phyloP scores from a whole-genome alignment of 2,797 vertebrate species.

The Tragopan temminckii region DNA sequence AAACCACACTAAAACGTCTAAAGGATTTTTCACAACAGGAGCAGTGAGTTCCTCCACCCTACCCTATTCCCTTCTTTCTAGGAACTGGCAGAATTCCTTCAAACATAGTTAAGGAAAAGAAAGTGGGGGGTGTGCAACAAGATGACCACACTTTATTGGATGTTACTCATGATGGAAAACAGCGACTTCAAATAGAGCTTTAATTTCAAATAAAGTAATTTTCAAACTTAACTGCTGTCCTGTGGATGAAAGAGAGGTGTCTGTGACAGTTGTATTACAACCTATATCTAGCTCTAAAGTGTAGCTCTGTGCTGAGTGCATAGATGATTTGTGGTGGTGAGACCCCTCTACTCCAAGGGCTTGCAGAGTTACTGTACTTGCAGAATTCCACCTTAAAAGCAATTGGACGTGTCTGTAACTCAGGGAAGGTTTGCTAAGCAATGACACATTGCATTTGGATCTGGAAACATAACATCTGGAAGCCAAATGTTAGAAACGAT shows the following conservation, averaged over 20 bases:
- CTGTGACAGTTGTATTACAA: neutral
- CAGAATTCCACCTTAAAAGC: constrained; percentile 90
- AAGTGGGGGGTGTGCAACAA: neutral
- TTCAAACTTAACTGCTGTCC: neutral
- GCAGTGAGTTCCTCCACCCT: neutral
- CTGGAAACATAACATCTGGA: constrained; percentile 91
- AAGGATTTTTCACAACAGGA: constrained; percentile 14
- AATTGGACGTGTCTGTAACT: constrained; percentile 45
- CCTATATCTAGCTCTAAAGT: neutral
- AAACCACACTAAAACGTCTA: neutral
- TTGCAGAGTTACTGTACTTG: constrained; percentile 19
- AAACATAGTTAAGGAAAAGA: neutral
- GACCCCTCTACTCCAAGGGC: neutral
- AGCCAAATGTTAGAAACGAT: constrained; percentile 84
- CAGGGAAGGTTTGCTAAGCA: constrained; percentile 76
- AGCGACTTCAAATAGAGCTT: neutral
- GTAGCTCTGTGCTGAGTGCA: neutral
- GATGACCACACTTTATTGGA: neutral
- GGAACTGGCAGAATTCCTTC: neutral
- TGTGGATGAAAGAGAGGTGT: neutral
- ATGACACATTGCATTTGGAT: constrained; percentile 89
- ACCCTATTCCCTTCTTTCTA: neutral
- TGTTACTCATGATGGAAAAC: neutral
- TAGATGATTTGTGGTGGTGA: neutral
- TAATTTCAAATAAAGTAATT: neutral